Evolutionary conservation across 2,888 invertebrate species (phyloP), one percentile per base, ranked within the genome.

Genomic region (Tubiluchus corallicola): DNA sequence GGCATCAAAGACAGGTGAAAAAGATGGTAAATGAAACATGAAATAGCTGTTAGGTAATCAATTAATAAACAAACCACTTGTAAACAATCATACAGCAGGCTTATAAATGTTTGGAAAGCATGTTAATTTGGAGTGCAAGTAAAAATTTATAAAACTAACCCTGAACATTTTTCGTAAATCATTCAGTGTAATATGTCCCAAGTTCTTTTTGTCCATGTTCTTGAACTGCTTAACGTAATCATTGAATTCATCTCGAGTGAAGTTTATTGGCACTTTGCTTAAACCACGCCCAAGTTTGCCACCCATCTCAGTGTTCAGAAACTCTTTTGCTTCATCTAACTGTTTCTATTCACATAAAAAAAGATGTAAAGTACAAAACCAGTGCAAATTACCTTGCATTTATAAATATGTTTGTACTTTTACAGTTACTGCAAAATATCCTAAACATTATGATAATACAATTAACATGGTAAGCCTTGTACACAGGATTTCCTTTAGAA

Each of bases 161-260:
- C 94, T 92, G 47, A 98, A 75, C 63, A 88, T 85, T 60, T 84
- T 74, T 53, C 94, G 73, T 52, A 99, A 83, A 62, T 99, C 98
- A 63, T 90, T 94, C 56, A 98, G 83, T 18, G 96, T 94, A 48
- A 99, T 90, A 66, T 82, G 96, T 54, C 98, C 98, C 66, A 98
- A 98, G 59, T 82, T 77, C 59, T 94, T 94, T 56, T 78, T 79
- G 69, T 98, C 98, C 52, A 98, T 82, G 55, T 82, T 75, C 64
- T 87, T 80, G 77, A 98, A 99, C 47, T 94, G 75, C 60, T 87
- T 87, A 57, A 88, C 84, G 66, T 90, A 94, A 4, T 78, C 71
- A 64, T 85, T 82, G 55, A 94, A 83, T 69, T 98, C 96, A 48
- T 88, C 85, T 64, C 83, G 83, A 52, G 79, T 82, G 43, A 96